These are phyloP conservation scores for Ametastegia equiseti DNA, from an alignment of 2,888 invertebrate genomes.

Conservation along the genomic window DNA sequence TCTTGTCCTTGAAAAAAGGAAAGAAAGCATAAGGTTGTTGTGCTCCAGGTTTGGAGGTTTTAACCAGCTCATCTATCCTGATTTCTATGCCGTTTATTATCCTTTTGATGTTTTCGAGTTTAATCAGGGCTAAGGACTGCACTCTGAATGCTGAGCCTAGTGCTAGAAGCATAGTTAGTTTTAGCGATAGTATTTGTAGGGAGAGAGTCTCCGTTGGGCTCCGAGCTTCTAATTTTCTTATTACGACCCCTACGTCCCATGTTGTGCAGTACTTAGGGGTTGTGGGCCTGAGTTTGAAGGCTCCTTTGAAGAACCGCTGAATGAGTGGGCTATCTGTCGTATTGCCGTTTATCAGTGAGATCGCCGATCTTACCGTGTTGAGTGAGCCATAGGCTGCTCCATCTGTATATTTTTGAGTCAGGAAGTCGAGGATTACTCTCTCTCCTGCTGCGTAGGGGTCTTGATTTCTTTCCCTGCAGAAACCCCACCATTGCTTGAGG, in stretches of 20 bases:
- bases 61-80: neutral
- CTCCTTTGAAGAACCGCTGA: slow-evolving; percentile 55
- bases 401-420: slow-evolving; percentile 30
- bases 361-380: slow-evolving; percentile 57
- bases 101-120: neutral
- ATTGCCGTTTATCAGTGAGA: slow-evolving; percentile 53
- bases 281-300: slow-evolving; percentile 46
- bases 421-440: neutral
- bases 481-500: slow-evolving; percentile 56
- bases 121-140: slow-evolving; percentile 34
- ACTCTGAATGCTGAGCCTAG: slow-evolving; percentile 43
- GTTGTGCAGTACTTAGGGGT: slow-evolving; percentile 57
- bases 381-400: slow-evolving; percentile 54
- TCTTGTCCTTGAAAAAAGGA: neutral
- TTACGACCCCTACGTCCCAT: slow-evolving; percentile 56
- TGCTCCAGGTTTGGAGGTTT: slow-evolving; percentile 30
- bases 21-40: slow-evolving; percentile 8
- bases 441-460: neutral
- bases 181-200: slow-evolving; percentile 14
- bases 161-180: slow-evolving; percentile 48
- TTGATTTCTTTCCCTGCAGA: slow-evolving; percentile 41
- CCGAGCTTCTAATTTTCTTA: slow-evolving; percentile 32
- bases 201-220: neutral
- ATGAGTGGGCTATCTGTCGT: slow-evolving; percentile 51
- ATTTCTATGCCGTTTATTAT: neutral